A percentile compares a stretch with the other conserved stretches of the same genome.
Evolutionary conservation across 2,888 invertebrate genomes (phyloP).

Genomic region (Drosophila anomalata): DNA sequence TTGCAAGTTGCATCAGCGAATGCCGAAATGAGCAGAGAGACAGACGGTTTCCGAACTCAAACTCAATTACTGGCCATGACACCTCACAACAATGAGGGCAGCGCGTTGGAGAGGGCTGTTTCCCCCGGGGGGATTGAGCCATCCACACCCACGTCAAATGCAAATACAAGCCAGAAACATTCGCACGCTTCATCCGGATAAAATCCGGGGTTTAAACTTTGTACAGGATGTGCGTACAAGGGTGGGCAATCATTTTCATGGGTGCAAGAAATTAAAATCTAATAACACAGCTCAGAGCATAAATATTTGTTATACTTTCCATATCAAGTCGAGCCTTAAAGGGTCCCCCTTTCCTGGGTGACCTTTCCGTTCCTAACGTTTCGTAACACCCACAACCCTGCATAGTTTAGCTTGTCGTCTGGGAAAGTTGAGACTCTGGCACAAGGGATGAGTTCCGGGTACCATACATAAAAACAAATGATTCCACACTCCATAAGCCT

Average conservation of each 20-base stretch:
- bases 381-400: constrained; percentile 25
- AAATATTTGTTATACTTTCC: constrained; percentile 77
- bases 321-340: constrained; percentile 50
- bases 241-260: constrained; percentile 64
- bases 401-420: constrained; percentile 42
- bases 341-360: constrained; percentile 10
- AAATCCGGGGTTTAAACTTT: not conserved
- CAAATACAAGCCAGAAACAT: constrained; percentile 71
- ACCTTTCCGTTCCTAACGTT: constrained; percentile 8
- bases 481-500: constrained; percentile 61
- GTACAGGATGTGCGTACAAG: constrained; percentile 20
- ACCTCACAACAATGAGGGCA: constrained; percentile 64
- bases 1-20: constrained; percentile 73
- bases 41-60: constrained; percentile 41
- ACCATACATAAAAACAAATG: constrained; percentile 68
- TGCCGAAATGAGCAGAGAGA: constrained; percentile 58
- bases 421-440: constrained; percentile 23
- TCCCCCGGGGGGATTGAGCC: constrained; percentile 12
- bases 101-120: not conserved
- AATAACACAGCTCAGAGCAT: constrained; percentile 76
- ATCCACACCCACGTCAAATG: constrained; percentile 56
- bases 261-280: constrained; percentile 79
- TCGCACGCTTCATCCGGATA: constrained; percentile 53
- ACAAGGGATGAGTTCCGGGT: constrained; percentile 31
- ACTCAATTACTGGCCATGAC: constrained; percentile 76